Base-by-base conservation (phyloP, 1,140 invertebrate genomes). In the Lysiphlebus fabarum region DNA sequence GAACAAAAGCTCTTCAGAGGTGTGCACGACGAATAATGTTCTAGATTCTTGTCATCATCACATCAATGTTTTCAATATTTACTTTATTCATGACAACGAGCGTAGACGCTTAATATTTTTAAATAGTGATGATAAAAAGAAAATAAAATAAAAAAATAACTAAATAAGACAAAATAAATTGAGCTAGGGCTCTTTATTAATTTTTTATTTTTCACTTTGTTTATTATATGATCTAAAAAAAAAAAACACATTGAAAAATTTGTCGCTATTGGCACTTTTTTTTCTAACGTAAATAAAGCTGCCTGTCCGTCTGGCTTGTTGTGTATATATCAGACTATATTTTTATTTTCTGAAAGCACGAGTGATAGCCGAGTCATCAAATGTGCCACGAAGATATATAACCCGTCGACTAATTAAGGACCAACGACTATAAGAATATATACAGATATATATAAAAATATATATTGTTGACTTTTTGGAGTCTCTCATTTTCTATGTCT, bases 1-100 rank as follows among this genome's bases (percentile, higher is more conserved):
- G 17, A 26, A 26, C 17, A 26, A 26, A 53, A 44, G 33, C 49
- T 58, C 41, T 9, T 34, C 6, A 6, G 6, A 36, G n/a, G 48
- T 50, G n/a, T 7, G 40, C 26, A 38, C 42, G 37, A 36, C 8
- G 51, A 51, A 62, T 54, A 59, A 55, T 53, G 43, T 53, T 53
- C 40, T 47, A 47, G 50, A 56, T 74, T 72, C 66, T 63, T 33
- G 41, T 68, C 69, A 73, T 74, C 72, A 73, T 67, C 61, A 65
- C 58, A 50, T 59, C 63, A 63, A 61, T 63, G 42, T 60, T 66
- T 59, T 53, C 59, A 49, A 58, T 55, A 57, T 67, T 67, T 58
- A 56, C 59, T 58, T 45, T 59, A 54, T 42, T 59, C 54, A 43
- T 26, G 17, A 26, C 17, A 26, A 26, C 56, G 5, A 5, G 9